Evolutionary conservation across 2,113 vertebrate genomes (phyloP).

Genomic region (Motacilla alba): DNA sequence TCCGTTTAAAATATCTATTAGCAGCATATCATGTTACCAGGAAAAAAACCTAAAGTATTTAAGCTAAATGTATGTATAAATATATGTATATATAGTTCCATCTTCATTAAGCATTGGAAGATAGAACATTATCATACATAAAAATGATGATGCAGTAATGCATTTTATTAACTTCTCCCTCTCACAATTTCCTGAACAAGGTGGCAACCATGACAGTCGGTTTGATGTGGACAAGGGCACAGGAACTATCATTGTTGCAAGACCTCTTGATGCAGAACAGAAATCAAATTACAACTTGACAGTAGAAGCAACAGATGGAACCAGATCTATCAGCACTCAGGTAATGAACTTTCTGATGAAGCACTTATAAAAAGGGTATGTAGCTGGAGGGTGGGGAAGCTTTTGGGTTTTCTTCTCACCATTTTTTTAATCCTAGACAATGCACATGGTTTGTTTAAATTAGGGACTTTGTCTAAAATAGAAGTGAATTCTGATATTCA

Average conservation of each 20-base stretch:
- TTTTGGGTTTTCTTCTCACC: not conserved
- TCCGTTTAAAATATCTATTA: not conserved
- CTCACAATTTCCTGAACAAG: conserved; percentile 74
- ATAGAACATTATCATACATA: not conserved
- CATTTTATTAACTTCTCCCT: conserved; percentile 58
- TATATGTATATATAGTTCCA: conserved; percentile 1
- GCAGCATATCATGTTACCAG: not conserved
- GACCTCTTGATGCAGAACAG: conserved; percentile 91
- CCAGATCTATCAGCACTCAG: conserved; percentile 88
- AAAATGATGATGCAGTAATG: not conserved
- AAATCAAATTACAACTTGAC: conserved; percentile 98
- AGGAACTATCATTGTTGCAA: conserved; percentile 91
- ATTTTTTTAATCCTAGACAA: not conserved
- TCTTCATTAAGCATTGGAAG: conserved; percentile 24
- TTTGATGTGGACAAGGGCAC: conserved; percentile 97
- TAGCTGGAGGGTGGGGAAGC: not conserved
- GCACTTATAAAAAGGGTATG: conserved; percentile 25
- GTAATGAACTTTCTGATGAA: conserved; percentile 78
- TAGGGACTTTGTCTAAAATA: not conserved
- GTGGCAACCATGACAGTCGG: conserved; percentile 95
- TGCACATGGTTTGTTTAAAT: not conserved
- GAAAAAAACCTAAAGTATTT: not conserved
- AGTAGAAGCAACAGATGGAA: conserved; percentile 95
- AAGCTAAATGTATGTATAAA: not conserved
- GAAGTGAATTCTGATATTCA: not conserved